Evolutionary conservation across 2,113 vertebrate species (phyloP).

Genomic region (Phalacrocorax aristotelis): DNA sequence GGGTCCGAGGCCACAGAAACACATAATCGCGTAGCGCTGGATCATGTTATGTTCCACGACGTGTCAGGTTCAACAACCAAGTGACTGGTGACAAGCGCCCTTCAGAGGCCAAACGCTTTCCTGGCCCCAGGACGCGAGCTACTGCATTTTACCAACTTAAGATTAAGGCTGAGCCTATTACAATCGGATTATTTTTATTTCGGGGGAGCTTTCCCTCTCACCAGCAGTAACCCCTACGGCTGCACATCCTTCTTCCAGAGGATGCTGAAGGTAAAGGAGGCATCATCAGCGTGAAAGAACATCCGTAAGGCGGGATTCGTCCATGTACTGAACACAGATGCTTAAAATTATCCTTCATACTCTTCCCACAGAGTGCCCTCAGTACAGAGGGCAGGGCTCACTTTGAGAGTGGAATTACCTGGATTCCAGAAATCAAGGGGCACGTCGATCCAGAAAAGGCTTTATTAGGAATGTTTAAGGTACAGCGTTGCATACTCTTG

Average conservation of each 20-base stretch:
- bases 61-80: fast-evolving
- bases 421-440: not conserved
- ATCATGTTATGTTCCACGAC: fast-evolving
- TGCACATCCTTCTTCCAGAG: not conserved
- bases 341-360: not conserved
- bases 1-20: not conserved
- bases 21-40: fast-evolving
- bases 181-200: not conserved
- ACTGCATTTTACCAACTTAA: not conserved
- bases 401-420: not conserved
- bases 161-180: not conserved
- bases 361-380: not conserved
- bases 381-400: not conserved
- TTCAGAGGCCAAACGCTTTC: not conserved
- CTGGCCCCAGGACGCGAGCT: not conserved
- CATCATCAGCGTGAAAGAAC: not conserved
- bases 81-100: fast-evolving
- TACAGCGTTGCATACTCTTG: not conserved
- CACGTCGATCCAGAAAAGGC: not conserved
- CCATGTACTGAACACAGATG: fast-evolving
- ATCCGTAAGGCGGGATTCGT: fast-evolving
- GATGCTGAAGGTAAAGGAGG: not conserved
- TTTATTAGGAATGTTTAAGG: conserved; percentile 30
- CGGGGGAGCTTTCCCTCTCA: not conserved
- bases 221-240: not conserved